A percentile compares a stretch with the other conserved stretches of the same genome.
Conservation (phyloP, 2,113 vertebrate genomes). For the Ifrita kowaldi region DNA sequence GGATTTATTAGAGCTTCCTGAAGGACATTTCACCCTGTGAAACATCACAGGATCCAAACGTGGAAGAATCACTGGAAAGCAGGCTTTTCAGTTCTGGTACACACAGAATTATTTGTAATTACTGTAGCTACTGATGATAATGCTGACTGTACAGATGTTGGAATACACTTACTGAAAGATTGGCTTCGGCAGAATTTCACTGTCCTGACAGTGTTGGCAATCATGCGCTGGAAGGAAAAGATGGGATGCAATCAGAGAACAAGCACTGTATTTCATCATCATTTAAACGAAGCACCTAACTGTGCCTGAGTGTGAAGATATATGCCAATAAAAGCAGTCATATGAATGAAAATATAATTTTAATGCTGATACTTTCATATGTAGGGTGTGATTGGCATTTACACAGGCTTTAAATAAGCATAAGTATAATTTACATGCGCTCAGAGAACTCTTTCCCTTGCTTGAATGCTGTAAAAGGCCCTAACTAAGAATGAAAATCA, state of each 20-base stretch:
- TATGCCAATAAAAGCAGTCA: conserved; percentile 43
- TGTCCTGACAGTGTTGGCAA: conserved; percentile 91
- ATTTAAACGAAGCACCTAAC: conserved; percentile 42
- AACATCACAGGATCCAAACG: background rate
- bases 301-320: conserved; percentile 28
- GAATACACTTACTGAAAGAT: conserved; percentile 88
- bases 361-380: background rate
- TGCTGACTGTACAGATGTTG: background rate
- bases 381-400: conserved; percentile 50
- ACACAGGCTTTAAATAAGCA: conserved; percentile 29
- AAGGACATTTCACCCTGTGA: background rate
- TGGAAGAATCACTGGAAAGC: background rate
- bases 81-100: background rate
- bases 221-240: conserved; percentile 88
- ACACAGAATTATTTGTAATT: conserved; percentile 7
- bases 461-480: background rate
- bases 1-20: background rate
- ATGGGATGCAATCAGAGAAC: conserved; percentile 52
- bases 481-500: conserved; percentile 11
- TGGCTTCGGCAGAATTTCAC: conserved; percentile 91
- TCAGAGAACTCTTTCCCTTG: conserved; percentile 12
- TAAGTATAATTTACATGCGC: background rate
- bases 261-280: conserved; percentile 42
- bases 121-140: conserved; percentile 27
- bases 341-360: conserved; percentile 54